Conservation (phyloP, 2,888 invertebrate species). For the Melanchra persicariae region DNA sequence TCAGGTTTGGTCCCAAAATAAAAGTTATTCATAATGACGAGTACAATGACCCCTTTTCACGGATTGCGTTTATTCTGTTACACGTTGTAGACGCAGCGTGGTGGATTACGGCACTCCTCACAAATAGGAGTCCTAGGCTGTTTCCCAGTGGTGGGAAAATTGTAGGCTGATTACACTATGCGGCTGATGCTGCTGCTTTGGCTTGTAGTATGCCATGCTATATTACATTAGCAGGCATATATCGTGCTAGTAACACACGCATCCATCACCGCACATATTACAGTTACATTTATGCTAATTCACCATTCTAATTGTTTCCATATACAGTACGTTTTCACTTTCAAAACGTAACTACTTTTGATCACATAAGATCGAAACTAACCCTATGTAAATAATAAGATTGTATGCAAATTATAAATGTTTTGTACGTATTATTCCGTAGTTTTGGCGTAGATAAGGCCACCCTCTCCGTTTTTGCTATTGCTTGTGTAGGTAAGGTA, state of each 20-base stretch:
- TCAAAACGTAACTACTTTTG: slow-evolving; percentile 72
- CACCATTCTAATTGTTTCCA: slow-evolving; percentile 64
- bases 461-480: not conserved
- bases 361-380: slow-evolving; percentile 56
- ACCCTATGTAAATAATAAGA: slow-evolving; percentile 51
- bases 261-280: slow-evolving; percentile 55
- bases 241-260: slow-evolving; percentile 48
- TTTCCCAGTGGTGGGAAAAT: not conserved
- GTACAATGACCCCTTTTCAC: no score
- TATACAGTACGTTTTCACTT: slow-evolving; percentile 75
- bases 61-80: no score
- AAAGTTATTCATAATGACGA: no score
- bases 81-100: no score
- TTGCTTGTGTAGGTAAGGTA: not conserved
- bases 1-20: not conserved
- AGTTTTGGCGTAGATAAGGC: not conserved
- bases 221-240: slow-evolving; percentile 23
- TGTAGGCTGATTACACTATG: not conserved
- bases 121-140: no score
- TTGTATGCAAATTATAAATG: slow-evolving; percentile 14
- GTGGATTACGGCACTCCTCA: no score
- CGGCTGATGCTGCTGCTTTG: no score
- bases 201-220: not conserved
- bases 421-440: not conserved
- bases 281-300: slow-evolving; percentile 72